Conservation (phyloP, 2,113 vertebrate species). For the Lycocorax pyrrhopterus region DNA sequence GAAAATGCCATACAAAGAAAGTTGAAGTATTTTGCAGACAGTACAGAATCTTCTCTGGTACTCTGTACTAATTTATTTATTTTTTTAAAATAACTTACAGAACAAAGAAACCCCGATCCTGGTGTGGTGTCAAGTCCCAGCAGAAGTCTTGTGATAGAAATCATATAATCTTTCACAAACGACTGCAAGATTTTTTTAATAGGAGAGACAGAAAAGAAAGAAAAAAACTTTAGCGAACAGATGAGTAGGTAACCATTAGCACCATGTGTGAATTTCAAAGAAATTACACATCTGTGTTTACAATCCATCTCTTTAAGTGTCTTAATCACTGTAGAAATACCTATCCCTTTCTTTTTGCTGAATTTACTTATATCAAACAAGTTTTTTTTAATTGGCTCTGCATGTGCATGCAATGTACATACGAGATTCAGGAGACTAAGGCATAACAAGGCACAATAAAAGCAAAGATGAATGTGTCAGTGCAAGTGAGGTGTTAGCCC, state of each 20-base stretch:
- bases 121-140: constrained; percentile 82
- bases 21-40: neutral
- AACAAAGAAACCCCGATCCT: constrained; percentile 84
- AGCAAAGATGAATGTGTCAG: neutral
- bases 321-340: neutral
- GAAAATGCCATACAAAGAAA: neutral
- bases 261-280: neutral
- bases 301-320: neutral
- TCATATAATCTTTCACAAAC: constrained; percentile 87
- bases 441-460: neutral
- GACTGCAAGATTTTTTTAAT: constrained; percentile 70
- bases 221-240: neutral
- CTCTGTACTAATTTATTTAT: neutral
- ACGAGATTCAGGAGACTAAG: neutral
- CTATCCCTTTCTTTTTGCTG: neutral
- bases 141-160: constrained; percentile 83
- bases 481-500: neutral
- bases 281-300: neutral
- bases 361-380: neutral
- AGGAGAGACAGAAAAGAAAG: constrained; percentile 8
- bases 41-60: neutral
- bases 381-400: neutral
- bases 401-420: neutral
- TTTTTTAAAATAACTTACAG: constrained; percentile 70
- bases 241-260: neutral